phyloP scores from a whole-genome alignment of 2,797 vertebrate genomes.

The Nannoperca australis region DNA sequence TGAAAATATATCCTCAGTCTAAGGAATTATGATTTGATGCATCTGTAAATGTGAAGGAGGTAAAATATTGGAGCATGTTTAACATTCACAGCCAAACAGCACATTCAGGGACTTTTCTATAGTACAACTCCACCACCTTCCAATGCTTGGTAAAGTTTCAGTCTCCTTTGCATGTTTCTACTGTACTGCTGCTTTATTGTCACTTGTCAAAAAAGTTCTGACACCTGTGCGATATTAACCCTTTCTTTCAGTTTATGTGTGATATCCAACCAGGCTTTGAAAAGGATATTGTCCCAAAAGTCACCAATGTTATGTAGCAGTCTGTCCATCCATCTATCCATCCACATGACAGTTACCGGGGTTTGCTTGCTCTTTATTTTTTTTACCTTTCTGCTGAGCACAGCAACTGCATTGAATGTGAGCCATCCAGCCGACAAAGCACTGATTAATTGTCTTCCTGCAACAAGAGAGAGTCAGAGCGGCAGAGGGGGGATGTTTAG shows the following conservation, averaged over 20 bases:
- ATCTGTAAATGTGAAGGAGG: conserved; percentile 30
- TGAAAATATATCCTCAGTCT: conserved; percentile 18
- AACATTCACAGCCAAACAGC: conserved; percentile 40
- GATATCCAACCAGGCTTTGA: conserved; percentile 2
- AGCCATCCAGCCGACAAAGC: conserved; percentile 67
- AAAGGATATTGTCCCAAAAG: conserved; percentile 24
- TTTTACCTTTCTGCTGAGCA: conserved; percentile 76
- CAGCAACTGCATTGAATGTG: conserved; percentile 70
- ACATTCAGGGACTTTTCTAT: conserved; percentile 25
- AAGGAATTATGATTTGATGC: conserved; percentile 15
- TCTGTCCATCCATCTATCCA: conserved; percentile 23
- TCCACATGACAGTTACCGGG: conserved; percentile 35
- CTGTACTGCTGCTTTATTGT: conserved; percentile 24
- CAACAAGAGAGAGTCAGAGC: conserved; percentile 59
- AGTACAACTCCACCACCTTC: conserved; percentile 1
- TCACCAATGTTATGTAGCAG: conserved; percentile 3
- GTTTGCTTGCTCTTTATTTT: conserved; percentile 61
- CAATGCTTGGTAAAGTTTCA: conserved; percentile 30
- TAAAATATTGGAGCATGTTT: conserved; percentile 21
- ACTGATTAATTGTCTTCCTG: conserved; percentile 77
- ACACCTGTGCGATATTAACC: conserved; percentile 5
- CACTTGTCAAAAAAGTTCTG: conserved; percentile 20
- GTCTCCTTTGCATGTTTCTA: conserved; percentile 44
- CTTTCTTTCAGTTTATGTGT: conserved; percentile 3
- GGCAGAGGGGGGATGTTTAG: conserved; percentile 39